A percentile compares a stretch with the other conserved stretches of the same genome.
Evolutionary conservation across 1,140 invertebrate genomes (phyloP).

Genomic region (Cylas formicarius): DNA sequence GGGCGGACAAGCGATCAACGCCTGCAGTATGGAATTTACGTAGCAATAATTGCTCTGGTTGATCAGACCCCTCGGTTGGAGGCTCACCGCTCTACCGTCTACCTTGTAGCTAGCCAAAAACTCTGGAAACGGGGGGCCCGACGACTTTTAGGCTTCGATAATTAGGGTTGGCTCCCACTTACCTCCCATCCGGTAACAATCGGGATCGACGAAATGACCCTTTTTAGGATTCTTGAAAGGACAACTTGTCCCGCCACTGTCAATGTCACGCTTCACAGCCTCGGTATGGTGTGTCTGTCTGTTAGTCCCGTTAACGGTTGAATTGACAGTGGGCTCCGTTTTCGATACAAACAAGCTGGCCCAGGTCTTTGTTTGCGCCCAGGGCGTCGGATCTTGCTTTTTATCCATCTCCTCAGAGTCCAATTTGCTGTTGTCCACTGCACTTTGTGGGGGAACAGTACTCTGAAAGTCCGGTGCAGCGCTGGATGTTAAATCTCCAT

Average conservation of each 20-base stretch:
- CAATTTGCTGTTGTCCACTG: too few species aligned
- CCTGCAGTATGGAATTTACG: constrained; percentile 87
- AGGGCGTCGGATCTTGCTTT: too few species aligned
- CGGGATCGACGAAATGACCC: constrained; percentile 49
- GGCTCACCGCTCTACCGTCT: constrained; percentile 62
- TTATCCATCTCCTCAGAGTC: too few species aligned
- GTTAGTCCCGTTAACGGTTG: constrained; percentile 7
- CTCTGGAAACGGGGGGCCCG: constrained; percentile 48
- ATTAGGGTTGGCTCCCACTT: constrained; percentile 28
- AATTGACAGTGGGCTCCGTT: not conserved
- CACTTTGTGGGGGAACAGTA: not conserved
- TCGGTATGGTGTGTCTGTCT: constrained; percentile 12
- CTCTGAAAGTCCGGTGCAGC: constrained; percentile 1
- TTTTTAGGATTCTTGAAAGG: constrained; percentile 31
- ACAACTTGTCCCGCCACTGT: constrained; percentile 25
- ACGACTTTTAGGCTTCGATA: not conserved
- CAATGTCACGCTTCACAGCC: constrained; percentile 22
- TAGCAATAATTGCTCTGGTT: constrained; percentile 94
- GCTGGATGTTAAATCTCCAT: not conserved
- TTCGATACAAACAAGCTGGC: constrained; percentile 36
- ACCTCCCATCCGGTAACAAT: constrained; percentile 60
- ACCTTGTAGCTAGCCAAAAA: constrained; percentile 64
- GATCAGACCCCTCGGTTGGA: constrained; percentile 79
- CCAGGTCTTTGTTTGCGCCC: constrained; percentile 32
- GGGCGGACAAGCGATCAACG: constrained; percentile 83